Evolutionary conservation across 1,140 invertebrate genomes (phyloP), one percentile per base, ranked within the genome.

Genomic region (Lepidotrigona ventralis): DNA sequence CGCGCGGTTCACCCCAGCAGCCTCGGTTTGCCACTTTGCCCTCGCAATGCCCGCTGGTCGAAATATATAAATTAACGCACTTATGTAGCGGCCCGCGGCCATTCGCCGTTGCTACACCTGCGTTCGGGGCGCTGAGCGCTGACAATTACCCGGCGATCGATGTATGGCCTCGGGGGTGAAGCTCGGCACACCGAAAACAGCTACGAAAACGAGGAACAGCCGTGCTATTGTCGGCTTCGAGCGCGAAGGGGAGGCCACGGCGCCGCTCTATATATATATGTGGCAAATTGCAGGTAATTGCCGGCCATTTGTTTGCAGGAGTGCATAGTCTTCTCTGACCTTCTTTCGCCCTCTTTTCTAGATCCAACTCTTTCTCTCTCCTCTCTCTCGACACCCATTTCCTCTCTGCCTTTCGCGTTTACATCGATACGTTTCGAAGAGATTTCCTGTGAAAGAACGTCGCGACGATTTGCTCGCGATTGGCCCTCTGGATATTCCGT

Each of bases 61-160:
- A 90, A 90, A 90, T 91, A 91, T 91, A 93, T 89, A 88, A 89
- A 88, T 92, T 92, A 93, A 88, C 90, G 91, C 90, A 91, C 89
- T 93, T 92, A 93, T 86, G 90, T 87, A 88, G 88, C 87, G 89
- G 88, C 90, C 90, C 87, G 81, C 69, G 88, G 91, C 87, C 75
- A 75, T 86, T 51, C 53, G 79, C 83, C 85, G 84, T 90, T 90
- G 90, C 89, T 91, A 91, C 92, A 92, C 91, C 92, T 92, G 92
- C 92, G 81, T 88, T 87, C 85, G 80, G 88, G 90, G 89, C 91
- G 93, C 92, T 92, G 91, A 92, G 90, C 92, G 91, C 93, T 93
- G 93, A 93, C 93, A 93, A 94, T 93, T 94, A 94, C 91, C 89
- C 79, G 83, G 90, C 92, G 93, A 94, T 93, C 93, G 93, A 94